Evolutionary conservation across 2,797 vertebrate genomes (phyloP).

Genomic region (Graptemys geographica): DNA sequence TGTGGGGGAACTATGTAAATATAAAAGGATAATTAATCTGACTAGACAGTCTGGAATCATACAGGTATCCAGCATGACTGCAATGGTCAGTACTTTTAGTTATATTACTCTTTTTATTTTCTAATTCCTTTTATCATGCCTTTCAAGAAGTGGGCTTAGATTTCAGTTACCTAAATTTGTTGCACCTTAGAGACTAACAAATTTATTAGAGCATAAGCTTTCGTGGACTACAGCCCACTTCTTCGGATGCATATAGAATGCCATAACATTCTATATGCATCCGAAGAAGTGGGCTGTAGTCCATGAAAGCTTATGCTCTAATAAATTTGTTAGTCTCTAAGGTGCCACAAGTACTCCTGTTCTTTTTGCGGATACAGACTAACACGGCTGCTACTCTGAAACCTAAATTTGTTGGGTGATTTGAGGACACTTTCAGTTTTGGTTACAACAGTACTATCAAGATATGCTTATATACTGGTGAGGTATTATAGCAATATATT

Average conservation of each 20-base stretch:
- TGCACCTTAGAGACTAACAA: too few relatives aligned
- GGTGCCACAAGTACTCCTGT: too few relatives aligned
- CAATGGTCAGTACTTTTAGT: neutral
- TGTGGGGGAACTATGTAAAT: neutral
- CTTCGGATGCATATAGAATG: too few relatives aligned
- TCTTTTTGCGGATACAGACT: too few relatives aligned
- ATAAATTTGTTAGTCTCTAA: too few relatives aligned
- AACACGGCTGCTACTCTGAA: too few relatives aligned
- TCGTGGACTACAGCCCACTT: too few relatives aligned
- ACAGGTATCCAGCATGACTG: neutral
- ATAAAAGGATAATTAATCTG: neutral
- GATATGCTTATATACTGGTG: rapidly evolving
- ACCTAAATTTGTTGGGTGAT: neutral
- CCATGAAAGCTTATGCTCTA: too few relatives aligned
- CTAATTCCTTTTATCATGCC: neutral
- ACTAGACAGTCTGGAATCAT: neutral
- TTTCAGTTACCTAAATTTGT: neutral
- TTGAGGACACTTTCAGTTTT: neutral
- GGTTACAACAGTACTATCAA: neutral
- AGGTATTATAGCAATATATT: rapidly evolving
- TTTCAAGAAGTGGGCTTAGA: neutral
- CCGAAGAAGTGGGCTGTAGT: too few relatives aligned
- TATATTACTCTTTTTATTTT: neutral
- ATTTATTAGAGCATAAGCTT: too few relatives aligned
- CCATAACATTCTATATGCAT: too few relatives aligned